Evolutionary conservation across 2,113 vertebrate species (phyloP).

Genomic region (Tachysurus fulvidraco): DNA sequence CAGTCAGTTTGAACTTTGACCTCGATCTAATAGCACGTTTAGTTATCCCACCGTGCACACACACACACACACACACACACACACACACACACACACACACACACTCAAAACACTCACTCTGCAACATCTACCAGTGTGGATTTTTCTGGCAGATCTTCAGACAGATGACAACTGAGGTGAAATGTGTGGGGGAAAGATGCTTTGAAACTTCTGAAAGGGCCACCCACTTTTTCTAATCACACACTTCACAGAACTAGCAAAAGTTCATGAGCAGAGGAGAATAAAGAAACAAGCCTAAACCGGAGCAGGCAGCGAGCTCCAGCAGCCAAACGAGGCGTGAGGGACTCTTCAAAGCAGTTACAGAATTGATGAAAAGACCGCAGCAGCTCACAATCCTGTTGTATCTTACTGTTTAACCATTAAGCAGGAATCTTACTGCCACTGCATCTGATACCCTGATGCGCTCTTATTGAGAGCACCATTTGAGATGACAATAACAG

Average conservation of each 20-base stretch:
- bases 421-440: neutral
- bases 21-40: conserved; percentile 15
- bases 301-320: neutral
- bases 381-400: neutral
- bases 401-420: neutral
- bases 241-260: conserved; percentile 43
- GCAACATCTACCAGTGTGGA: neutral
- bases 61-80: neutral
- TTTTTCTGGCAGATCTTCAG: conserved; percentile 17
- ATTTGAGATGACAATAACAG: conserved; percentile 45
- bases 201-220: conserved; percentile 47
- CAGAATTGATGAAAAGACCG: conserved; percentile 40
- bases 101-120: neutral
- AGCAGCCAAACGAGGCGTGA: conserved; percentile 47
- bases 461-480: conserved; percentile 20
- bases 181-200: conserved; percentile 13
- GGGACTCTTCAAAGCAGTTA: conserved; percentile 44
- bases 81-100: conserved; percentile 1
- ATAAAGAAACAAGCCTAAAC: neutral
- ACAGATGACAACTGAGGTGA: conserved; percentile 16
- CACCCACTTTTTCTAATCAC: conserved; percentile 56
- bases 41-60: neutral
- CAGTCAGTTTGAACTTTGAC: conserved; percentile 28
- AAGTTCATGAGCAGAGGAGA: conserved; percentile 10
- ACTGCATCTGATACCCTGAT: conserved; percentile 2